These are phyloP conservation scores for Cryptotis parvus DNA, from an alignment of 2,113 vertebrate species.

Conservation along the genomic window DNA sequence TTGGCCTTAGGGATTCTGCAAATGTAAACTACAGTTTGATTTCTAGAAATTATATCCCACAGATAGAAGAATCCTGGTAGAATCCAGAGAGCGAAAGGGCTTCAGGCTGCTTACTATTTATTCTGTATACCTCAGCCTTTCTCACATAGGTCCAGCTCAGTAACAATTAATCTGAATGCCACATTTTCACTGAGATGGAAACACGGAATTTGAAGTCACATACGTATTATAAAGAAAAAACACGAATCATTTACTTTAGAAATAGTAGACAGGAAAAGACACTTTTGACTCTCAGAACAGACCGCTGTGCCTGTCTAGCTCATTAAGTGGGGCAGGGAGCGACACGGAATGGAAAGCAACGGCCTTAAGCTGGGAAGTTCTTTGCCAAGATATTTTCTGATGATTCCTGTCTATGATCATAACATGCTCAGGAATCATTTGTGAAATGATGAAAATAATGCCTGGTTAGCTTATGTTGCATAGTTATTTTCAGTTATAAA, in stretches of 20 bases:
- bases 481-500: background rate
- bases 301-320: background rate
- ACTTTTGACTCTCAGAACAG: background rate
- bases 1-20: slow-evolving; percentile 49
- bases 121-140: background rate
- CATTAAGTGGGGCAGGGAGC: background rate
- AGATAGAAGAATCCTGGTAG: background rate
- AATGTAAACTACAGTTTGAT: slow-evolving; percentile 30
- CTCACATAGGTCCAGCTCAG: background rate
- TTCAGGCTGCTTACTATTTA: too few relatives aligned
- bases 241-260: background rate
- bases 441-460: background rate
- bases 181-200: background rate
- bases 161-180: background rate
- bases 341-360: background rate
- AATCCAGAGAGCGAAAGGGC: background rate
- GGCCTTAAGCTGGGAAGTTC: background rate
- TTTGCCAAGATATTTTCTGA: background rate
- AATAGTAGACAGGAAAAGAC: background rate
- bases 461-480: background rate
- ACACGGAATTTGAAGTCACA: slow-evolving; percentile 25
- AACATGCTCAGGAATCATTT: background rate
- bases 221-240: background rate
- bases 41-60: slow-evolving; percentile 35
- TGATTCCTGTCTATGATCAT: background rate